These are phyloP conservation scores for Cryptus armator DNA, from an alignment of 2,888 invertebrate genomes.

Conservation along the genomic window DNA sequence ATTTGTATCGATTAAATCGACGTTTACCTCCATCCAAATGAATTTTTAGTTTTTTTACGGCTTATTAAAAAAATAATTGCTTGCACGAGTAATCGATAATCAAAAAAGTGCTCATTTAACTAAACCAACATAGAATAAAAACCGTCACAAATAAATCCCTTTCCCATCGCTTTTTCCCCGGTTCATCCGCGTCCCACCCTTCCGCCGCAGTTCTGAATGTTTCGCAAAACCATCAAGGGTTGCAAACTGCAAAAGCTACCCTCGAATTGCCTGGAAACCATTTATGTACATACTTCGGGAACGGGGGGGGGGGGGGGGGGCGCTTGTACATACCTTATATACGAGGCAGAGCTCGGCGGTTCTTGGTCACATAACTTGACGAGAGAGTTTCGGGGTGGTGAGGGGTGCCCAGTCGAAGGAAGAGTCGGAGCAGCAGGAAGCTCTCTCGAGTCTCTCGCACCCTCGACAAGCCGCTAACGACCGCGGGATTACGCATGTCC, in stretches of 20 bases:
- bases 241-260: slow-evolving; percentile 17
- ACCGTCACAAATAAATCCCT: not conserved
- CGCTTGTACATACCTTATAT: slow-evolving; percentile 3
- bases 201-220: not conserved
- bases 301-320: not conserved
- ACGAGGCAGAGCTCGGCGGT: not conserved
- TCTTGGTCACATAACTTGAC: slow-evolving; percentile 34
- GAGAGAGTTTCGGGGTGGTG: not conserved
- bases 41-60: too few species aligned
- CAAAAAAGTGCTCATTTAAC: not conserved
- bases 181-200: not conserved
- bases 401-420: slow-evolving; percentile 6
- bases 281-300: slow-evolving; percentile 1
- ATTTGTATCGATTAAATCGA: not conserved
- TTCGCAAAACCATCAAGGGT: slow-evolving; percentile 3
- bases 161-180: not conserved
- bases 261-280: slow-evolving; percentile 3
- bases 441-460: slow-evolving; percentile 40
- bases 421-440: slow-evolving; percentile 34
- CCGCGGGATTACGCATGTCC: slow-evolving; percentile 83
- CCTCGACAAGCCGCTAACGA: slow-evolving; percentile 57
- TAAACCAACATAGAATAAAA: not conserved
- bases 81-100: not conserved
- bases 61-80: too few species aligned
- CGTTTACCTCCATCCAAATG: too few species aligned